Evolutionary conservation across 2,888 invertebrate genomes (phyloP).

Genomic region (Acheta domesticus): DNA sequence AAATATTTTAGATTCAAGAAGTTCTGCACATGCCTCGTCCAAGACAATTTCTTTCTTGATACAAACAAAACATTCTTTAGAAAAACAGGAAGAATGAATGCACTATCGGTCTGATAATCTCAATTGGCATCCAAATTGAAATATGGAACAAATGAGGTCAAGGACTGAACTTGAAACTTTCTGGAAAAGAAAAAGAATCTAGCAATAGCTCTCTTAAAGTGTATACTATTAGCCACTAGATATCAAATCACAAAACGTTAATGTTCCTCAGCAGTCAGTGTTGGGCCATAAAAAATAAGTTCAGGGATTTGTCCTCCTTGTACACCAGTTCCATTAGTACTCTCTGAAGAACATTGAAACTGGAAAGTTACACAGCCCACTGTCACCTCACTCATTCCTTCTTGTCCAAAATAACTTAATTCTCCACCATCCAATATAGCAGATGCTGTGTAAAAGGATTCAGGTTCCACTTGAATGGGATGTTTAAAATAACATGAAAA

Average conservation of each 20-base stretch:
- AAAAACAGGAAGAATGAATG: too few relatives aligned
- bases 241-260: not conserved
- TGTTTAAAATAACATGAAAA: slow-evolving; percentile 83
- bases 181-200: too few relatives aligned
- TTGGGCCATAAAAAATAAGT: slow-evolving; percentile 90
- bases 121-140: too few relatives aligned
- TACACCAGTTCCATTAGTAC: slow-evolving; percentile 95
- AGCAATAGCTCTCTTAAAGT: too few relatives aligned
- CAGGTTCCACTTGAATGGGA: slow-evolving; percentile 75
- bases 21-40: too few relatives aligned
- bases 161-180: too few relatives aligned
- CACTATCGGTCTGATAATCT: too few relatives aligned
- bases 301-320: slow-evolving; percentile 98
- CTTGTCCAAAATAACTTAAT: slow-evolving; percentile 94
- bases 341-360: slow-evolving; percentile 95
- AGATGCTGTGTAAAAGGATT: slow-evolving; percentile 93
- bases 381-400: slow-evolving; percentile 91
- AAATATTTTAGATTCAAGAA: too few relatives aligned
- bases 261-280: slow-evolving; percentile 51
- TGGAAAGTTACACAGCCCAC: slow-evolving; percentile 93
- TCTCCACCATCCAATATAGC: slow-evolving; percentile 91
- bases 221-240: too few relatives aligned
- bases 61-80: too few relatives aligned
- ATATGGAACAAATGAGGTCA: too few relatives aligned
- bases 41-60: too few relatives aligned